Conservation (phyloP, 2,797 vertebrate species). For the Coregonus ussuriensis region DNA sequence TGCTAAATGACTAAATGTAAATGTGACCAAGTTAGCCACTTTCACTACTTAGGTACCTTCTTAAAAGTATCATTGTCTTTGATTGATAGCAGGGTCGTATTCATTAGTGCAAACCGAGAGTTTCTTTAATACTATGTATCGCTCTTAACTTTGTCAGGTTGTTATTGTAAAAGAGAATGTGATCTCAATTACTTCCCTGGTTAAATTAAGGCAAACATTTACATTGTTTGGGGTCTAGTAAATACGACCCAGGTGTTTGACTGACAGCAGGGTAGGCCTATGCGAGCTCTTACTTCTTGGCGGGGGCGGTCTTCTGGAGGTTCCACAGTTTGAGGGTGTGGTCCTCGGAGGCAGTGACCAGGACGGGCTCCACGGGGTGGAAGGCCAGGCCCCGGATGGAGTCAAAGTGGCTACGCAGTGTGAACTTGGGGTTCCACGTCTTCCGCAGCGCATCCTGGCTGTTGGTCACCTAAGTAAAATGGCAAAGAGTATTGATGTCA, state of each 20-base stretch:
- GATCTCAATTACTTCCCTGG: not conserved
- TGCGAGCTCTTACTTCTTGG: constrained; percentile 88
- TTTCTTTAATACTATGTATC: too few relatives aligned
- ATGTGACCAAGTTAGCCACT: too few relatives aligned
- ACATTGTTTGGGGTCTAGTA: not conserved
- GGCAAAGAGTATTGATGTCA: not conserved
- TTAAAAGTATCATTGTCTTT: too few relatives aligned
- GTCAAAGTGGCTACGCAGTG: constrained; percentile 96
- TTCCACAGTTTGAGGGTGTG: constrained; percentile 99
- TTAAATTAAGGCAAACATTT: not conserved
- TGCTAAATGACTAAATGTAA: too few relatives aligned
- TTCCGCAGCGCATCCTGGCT: constrained; percentile 97
- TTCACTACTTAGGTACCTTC: too few relatives aligned
- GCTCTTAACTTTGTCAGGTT: too few relatives aligned
- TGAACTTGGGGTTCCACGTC: constrained; percentile 99
- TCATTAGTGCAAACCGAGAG: too few relatives aligned
- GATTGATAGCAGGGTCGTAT: too few relatives aligned
- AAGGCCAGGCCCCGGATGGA: constrained; percentile 93
- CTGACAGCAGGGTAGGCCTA: not conserved
- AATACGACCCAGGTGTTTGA: not conserved
- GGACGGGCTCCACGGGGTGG: constrained; percentile 92
- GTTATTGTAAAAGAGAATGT: too few relatives aligned
- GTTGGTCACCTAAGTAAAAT: constrained; percentile 85
- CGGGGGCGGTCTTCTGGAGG: constrained; percentile 96
- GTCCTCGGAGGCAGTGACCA: constrained; percentile 98